Base-by-base conservation (phyloP, 1,140 invertebrate genomes). In the Sarcophaga peregrina region DNA sequence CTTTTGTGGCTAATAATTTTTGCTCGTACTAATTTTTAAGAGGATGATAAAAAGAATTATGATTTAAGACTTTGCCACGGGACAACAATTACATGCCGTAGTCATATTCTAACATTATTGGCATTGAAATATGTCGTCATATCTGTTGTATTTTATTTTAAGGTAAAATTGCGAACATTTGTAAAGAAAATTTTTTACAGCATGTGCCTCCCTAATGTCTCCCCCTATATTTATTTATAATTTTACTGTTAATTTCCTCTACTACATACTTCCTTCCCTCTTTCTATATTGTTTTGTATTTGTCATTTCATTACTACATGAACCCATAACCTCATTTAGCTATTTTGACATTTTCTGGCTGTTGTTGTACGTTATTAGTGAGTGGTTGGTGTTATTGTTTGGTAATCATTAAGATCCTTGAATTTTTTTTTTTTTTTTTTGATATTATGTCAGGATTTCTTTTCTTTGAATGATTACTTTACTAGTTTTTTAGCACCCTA, bases 261-360 rank as follows among this genome's bases (percentile, higher is more conserved):
- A 7, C 13, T 58, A 9, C 5, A 52, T 1, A 52, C 13, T 1
- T n/a, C 25, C 25, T 37, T 37, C 25, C 25, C 25, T 37, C 4
- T 4, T 37, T 37, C 25, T 37, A 4, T 37, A 4, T 37, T 37
- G 25, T 1, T 37, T 37, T 37, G 1, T 37, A 37, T 37, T 37
- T 37, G 25, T 37, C 62, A 20, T 17, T n/a, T 68, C 17, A 6
- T 8, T 25, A 20, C n/a, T 20, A 68, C 62, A 68, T 68, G 17
- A 68, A 68, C 62, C 62, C 62, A 68, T 68, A 68, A 68, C 62
- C 62, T 68, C 62, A 68, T 68, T 68, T 68, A 68, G 62, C 20
- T 20, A 68, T 68, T 68, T 68, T 68, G 62, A 68, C 62, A 68
- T 20, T 68, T 68, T 58, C 54, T 58, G n/a, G 54, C n/a, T 58